Percentiles rank a stretch among this genome's conserved stretches.
These are phyloP conservation scores for Procambarus clarkii DNA, from an alignment of 1,140 invertebrate genomes.

Conservation along the genomic window DNA sequence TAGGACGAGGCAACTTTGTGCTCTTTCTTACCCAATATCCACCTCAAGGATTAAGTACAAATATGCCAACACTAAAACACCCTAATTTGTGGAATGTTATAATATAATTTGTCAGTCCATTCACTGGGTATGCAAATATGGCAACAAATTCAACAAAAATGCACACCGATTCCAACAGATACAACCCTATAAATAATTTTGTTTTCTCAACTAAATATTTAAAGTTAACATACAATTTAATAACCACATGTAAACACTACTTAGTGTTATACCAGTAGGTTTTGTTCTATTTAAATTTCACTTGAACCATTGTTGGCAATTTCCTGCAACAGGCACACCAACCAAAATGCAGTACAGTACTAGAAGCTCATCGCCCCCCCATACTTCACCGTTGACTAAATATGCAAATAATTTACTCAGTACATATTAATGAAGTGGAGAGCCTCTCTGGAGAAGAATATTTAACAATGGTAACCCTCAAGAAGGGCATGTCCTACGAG, in stretches of 20 bases:
- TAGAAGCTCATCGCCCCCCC: background rate
- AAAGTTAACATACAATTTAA: background rate
- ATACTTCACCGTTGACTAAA: background rate
- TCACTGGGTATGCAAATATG: slow-evolving; percentile 51
- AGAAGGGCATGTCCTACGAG: background rate
- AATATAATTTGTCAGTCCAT: slow-evolving; percentile 47
- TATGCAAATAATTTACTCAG: background rate
- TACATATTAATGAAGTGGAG: background rate
- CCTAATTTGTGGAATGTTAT: slow-evolving; percentile 59
- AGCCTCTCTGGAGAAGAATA: background rate
- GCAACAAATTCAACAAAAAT: slow-evolving; percentile 61
- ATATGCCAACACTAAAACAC: slow-evolving; percentile 52
- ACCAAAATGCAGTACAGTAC: background rate
- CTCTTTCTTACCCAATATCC: slow-evolving; percentile 9
- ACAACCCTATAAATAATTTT: slow-evolving; percentile 20
- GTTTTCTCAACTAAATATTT: slow-evolving; percentile 10
- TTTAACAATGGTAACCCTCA: background rate
- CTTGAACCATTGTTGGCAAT: background rate
- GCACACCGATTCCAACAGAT: background rate
- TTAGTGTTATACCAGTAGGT: background rate
- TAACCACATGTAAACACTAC: background rate
- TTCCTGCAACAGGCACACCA: background rate
- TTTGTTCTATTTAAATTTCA: background rate
- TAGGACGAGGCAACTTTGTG: slow-evolving; percentile 55
- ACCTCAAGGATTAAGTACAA: slow-evolving; percentile 59